Evolutionary conservation across 2,113 vertebrate species (phyloP), one percentile per base, ranked within the genome.

Genomic region (Peromyscus leucopus): DNA sequence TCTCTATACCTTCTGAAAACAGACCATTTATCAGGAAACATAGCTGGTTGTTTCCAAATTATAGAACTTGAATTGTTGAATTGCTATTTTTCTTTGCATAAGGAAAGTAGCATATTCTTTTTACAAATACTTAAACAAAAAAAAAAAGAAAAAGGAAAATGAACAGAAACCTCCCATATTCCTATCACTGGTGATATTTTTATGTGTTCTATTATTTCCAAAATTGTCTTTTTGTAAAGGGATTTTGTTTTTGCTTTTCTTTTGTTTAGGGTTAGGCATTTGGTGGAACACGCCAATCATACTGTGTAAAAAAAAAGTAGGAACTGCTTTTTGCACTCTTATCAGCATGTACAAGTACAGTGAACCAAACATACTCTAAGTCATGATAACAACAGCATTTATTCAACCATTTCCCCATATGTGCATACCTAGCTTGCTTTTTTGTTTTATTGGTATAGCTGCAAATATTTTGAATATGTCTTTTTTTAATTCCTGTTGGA

Each of bases 181-280:
- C 21, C n/a, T 31, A 80, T 42, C 33, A 84, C 4, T 19, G 48
- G 7, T 2, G 26, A 28, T 78, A 92, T 19, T 7, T 7, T 63
- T 39, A 5, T 26, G 46, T 57, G 48, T 61, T 82, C 57, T 51
- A 15, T 61, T 90, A 0, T 57, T 80, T 55, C 5, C 22, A 72
- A 3, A 19, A 31, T 88, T 96, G 94, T 74, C 39, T 26, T 87
- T 91, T 28, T 80, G 61, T 55, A 3, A 26, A 33, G 61, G 65
- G 8, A 59, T 85, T 65, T 76, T 74, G 15, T 7, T 94, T 87
- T 95, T 91, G 36, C 57, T 90, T 92, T 87, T 67, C 17, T 28
- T 94, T 96, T 82, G 15, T 82, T 79, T 55, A 46, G 24, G 11
- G 2, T 39, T 82, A 89, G 89, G 82, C 17, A 17, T 46, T 83